Evolutionary conservation across 1,140 invertebrate genomes (phyloP), one percentile per base, ranked within the genome.

Genomic region (Ips typographus): DNA sequence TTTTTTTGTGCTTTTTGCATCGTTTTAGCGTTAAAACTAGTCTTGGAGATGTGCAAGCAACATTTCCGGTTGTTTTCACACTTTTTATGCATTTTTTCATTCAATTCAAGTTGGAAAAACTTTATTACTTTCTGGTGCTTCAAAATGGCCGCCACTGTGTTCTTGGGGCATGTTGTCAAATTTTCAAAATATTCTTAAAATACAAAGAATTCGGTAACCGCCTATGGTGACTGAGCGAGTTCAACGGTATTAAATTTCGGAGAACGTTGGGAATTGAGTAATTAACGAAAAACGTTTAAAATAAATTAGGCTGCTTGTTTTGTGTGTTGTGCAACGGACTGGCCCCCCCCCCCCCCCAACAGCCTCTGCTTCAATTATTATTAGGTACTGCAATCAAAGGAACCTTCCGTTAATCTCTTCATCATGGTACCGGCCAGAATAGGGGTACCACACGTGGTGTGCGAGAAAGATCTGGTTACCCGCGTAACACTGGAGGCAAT

Each of bases 201-300:
- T 22, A 22, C 22, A 22, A 22, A 22, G 22, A 22, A 22, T 22
- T 22, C 22, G 22, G 22, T 22, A 22, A 22, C 22, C 22, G 22
- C 22, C 22, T 22, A 22, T 22, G 22, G 22, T 22, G 22, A 22
- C 22, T 22, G 22, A 22, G 22, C 22, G 22, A 22, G 22, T 22
- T 22, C 22, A 22, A 40, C 4, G 57, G 52, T 57, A 69, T 62
- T 69, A 56, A 39, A 60, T 63, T 63, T 63, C 61, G 7, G 61
- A 57, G 61, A 62, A 69, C 22, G 40, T 43, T 64, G 61, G 36
- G 58, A 69, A 69, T 69, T 69, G 55, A 62, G 59, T 69, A 69
- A 64, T 62, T 63, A 69, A 69, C 61, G 22, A 22, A 55, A 63
- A 63, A 69, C 55, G 59, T 69, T 63, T 61, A 68, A 62, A 61